Evolutionary conservation across 2,888 invertebrate genomes (phyloP), one percentile per base, ranked within the genome.

Genomic region (Synanthedon vespiformis): DNA sequence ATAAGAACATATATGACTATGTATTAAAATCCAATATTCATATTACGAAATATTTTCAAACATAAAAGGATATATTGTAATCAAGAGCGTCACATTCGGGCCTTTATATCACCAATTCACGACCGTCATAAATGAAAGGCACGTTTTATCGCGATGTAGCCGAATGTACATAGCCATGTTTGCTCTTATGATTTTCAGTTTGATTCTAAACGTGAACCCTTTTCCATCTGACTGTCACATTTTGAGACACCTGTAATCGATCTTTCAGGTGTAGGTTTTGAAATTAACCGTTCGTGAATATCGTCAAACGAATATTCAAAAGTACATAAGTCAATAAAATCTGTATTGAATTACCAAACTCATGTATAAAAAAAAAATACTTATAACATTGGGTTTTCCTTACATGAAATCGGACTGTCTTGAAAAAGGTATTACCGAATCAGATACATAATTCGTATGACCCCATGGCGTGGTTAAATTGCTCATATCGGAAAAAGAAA

Each of bases 161-260:
- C 13, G 41, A 27, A 47, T 53, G 16, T 50, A 22, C 41, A 57
- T 53, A 40, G 10, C 34, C 52, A 52, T 57, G 51, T 54, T 56
- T 51, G 48, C 34, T 48, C 50, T 51, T 41, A 48, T 49, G 51
- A 53, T 48, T 48, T 44, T 27, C 49, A 52, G 40, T 51, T 34
- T 50, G 59, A 63, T 59, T 61, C 34, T 57, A 57, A 57, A 52
- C 54, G 52, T 48, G 48, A 64, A 67, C 65, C 65, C 62, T 70
- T 67, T 64, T 67, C 66, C 61, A 60, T 58, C 56, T 57, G 56
- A 59, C 59, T 68, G 67, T 67, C 65, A 68, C 56, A 59, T 59
- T 68, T 65, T 68, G 64, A 70, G 61, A 61, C 57, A 65, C 65
- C 61, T 64, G 59, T 61, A 66, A 65, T 66, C 61, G 68, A 66